phyloP scores from a whole-genome alignment of 2,113 vertebrate genomes.

The Erythrocercus mccallii region DNA sequence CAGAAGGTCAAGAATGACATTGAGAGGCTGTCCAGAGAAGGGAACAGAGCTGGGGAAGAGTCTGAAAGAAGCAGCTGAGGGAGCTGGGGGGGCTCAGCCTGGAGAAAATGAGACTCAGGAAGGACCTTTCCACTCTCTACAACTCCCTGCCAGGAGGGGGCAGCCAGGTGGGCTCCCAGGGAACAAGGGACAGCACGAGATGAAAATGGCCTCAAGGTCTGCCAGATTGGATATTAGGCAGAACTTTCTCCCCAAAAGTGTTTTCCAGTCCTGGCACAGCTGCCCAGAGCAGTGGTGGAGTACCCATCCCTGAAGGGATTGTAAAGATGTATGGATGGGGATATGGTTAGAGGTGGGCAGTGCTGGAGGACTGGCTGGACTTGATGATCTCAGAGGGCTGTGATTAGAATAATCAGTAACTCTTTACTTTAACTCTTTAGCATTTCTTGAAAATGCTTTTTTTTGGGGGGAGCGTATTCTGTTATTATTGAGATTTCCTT shows the following conservation, averaged over 20 bases:
- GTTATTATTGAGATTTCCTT: background rate
- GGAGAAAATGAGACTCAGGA: background rate
- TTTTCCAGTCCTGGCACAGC: background rate
- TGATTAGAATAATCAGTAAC: background rate
- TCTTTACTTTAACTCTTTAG: background rate
- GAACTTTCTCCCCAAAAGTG: background rate
- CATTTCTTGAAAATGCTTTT: background rate
- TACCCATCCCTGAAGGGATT: background rate
- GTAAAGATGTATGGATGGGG: background rate
- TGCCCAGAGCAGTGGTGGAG: background rate
- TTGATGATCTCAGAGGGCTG: background rate
- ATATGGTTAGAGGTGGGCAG: background rate
- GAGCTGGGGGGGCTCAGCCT: background rate
- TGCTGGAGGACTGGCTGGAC: background rate
- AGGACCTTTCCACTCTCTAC: background rate
- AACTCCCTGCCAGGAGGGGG: background rate
- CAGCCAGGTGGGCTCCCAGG: background rate
- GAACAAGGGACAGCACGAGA: fast-evolving
- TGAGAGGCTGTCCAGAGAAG: background rate
- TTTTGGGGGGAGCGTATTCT: background rate
- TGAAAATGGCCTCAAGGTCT: background rate
- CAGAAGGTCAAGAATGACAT: background rate
- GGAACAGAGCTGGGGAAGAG: fast-evolving
- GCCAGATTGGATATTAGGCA: background rate
- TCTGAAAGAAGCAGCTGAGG: background rate